A percentile compares a stretch with the other conserved stretches of the same genome.
Conservation (phyloP, 2,113 vertebrate species). For the Nymphicus hollandicus region DNA sequence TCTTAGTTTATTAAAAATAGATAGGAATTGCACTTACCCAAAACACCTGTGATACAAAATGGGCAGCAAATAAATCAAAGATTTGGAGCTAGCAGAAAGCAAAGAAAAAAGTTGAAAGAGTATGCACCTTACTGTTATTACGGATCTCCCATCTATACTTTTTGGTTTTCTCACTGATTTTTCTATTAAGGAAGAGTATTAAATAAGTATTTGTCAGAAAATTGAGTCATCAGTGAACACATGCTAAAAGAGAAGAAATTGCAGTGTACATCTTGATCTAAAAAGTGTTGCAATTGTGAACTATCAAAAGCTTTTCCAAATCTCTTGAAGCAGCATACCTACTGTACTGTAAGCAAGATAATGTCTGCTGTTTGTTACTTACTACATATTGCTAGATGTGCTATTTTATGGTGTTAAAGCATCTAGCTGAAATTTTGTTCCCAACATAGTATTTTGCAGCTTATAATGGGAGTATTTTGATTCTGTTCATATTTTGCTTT, state of each 20-base stretch:
- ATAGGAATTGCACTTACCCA: background rate
- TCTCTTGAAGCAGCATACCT: background rate
- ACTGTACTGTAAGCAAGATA: background rate
- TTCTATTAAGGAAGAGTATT: background rate
- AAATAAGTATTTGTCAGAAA: conserved; percentile 26
- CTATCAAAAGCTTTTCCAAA: background rate
- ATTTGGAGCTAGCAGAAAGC: background rate
- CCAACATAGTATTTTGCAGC: background rate
- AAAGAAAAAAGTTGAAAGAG: background rate
- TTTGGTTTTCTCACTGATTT: background rate
- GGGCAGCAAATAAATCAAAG: background rate
- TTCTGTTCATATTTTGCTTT: background rate
- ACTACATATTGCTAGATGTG: background rate
- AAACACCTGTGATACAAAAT: background rate
- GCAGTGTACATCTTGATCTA: background rate
- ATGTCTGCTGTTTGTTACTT: background rate
- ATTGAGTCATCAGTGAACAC: conserved; percentile 7
- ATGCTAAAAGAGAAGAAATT: background rate
- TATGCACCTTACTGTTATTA: background rate
- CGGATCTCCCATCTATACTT: background rate
- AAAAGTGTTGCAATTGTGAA: conserved; percentile 6
- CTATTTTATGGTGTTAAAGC: background rate
- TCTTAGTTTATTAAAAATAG: background rate
- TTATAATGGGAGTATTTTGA: background rate
- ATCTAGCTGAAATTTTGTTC: background rate